These are phyloP conservation scores for Megaceryle maxima DNA, from an alignment of 2,113 vertebrate species.

Conservation along the genomic window DNA sequence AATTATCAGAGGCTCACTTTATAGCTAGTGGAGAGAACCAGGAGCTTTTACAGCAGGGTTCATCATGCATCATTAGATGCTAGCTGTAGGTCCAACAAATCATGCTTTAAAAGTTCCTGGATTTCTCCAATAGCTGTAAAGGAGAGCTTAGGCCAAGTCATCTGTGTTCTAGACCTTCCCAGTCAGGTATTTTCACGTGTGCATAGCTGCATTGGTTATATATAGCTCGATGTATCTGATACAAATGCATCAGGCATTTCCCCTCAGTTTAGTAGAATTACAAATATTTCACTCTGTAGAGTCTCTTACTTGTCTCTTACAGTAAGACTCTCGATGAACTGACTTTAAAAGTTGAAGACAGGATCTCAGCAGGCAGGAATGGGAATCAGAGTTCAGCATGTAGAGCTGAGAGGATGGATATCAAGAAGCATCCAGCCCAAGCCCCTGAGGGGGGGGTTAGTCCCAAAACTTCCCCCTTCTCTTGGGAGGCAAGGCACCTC, in stretches of 20 bases:
- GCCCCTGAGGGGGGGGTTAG: not conserved
- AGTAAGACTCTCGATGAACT: not conserved
- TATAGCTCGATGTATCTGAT: not conserved
- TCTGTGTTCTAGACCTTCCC: not conserved
- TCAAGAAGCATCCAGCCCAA: not conserved
- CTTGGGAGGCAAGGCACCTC: not conserved
- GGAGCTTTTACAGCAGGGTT: not conserved
- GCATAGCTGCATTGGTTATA: not conserved
- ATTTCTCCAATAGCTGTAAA: not conserved
- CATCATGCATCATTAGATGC: not conserved
- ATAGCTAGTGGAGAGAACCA: not conserved
- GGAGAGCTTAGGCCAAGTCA: not conserved
- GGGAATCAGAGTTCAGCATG: not conserved
- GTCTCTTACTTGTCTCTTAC: not conserved
- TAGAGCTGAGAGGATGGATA: accelerated
- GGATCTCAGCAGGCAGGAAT: not conserved
- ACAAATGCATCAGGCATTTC: not conserved
- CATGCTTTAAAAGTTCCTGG: not conserved
- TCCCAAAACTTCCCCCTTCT: not conserved
- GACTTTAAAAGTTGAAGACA: not conserved
- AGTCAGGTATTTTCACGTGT: not conserved
- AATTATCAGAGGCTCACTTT: not conserved
- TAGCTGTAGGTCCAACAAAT: not conserved
- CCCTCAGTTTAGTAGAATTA: not conserved
- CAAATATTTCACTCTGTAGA: not conserved